phyloP scores from a whole-genome alignment of 2,888 invertebrate genomes.

The Conchocele bisecta region DNA sequence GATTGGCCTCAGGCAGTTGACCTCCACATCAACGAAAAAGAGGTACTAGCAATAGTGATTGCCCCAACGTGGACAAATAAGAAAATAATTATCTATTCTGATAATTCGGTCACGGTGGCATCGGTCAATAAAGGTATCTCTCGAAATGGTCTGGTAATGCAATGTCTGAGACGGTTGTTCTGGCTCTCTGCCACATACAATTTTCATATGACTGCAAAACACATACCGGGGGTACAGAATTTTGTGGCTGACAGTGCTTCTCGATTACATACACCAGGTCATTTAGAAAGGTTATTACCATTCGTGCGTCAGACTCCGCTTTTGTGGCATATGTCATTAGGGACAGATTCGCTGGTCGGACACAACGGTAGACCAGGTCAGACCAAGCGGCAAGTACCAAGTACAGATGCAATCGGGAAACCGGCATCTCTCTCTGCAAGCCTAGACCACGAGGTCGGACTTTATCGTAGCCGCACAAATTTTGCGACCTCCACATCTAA shows the following conservation, averaged over 20 bases:
- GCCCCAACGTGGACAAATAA: constrained; percentile 10
- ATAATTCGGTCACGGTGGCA: constrained; percentile 15
- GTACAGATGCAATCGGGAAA: no score
- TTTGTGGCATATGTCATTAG: background rate
- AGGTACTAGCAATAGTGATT: background rate
- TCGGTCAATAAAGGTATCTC: constrained; percentile 15
- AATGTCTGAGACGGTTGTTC: background rate
- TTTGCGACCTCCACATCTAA: background rate
- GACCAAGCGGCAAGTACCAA: background rate
- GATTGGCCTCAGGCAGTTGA: constrained; percentile 18
- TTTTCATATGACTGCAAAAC: background rate
- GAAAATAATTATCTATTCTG: background rate
- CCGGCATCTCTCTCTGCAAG: background rate
- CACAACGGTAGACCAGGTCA: no score
- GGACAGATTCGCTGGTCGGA: no score
- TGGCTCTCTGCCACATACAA: constrained; percentile 7
- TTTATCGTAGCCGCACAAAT: background rate
- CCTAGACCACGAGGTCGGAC: constrained; percentile 2
- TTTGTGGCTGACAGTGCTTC: constrained; percentile 10
- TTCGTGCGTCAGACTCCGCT: background rate
- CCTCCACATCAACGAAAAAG: constrained; percentile 24
- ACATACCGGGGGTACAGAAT: background rate
- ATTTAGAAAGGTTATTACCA: background rate
- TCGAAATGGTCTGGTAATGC: constrained; percentile 3
- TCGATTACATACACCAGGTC: background rate